Percentiles rank a stretch among this genome's conserved stretches.
phyloP scores from a whole-genome alignment of 2,797 vertebrate species.

The Helostoma temminkii region DNA sequence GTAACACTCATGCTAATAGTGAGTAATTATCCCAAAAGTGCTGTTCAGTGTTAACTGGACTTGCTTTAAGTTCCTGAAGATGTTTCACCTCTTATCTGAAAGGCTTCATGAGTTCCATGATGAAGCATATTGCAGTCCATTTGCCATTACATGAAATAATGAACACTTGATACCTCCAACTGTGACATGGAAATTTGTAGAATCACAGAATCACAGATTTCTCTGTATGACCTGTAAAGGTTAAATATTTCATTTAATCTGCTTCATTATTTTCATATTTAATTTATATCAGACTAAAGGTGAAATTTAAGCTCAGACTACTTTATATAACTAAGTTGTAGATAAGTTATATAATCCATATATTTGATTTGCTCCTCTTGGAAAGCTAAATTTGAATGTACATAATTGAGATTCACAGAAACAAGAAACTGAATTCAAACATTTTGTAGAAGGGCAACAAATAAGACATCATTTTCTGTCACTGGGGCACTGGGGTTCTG shows the following conservation, averaged over 20 bases:
- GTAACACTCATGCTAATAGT: background rate
- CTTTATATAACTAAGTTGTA: background rate
- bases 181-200: background rate
- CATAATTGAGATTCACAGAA: background rate
- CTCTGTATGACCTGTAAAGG: too few relatives aligned
- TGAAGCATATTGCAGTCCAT: too few relatives aligned
- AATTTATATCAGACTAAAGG: background rate
- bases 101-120: too few relatives aligned
- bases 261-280: background rate
- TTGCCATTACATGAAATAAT: too few relatives aligned
- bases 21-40: too few relatives aligned
- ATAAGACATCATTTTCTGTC: conserved; percentile 8
- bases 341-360: background rate
- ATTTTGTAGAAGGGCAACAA: background rate
- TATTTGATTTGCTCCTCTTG: background rate
- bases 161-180: too few relatives aligned
- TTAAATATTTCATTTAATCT: background rate
- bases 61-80: too few relatives aligned
- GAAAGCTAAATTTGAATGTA: background rate
- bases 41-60: too few relatives aligned
- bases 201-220: background rate
- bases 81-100: too few relatives aligned
- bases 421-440: conserved; percentile 8
- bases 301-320: fast-evolving
- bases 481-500: background rate